phyloP scores from a whole-genome alignment of 1,140 invertebrate species.

The Leptinotarsa undecemlineata region DNA sequence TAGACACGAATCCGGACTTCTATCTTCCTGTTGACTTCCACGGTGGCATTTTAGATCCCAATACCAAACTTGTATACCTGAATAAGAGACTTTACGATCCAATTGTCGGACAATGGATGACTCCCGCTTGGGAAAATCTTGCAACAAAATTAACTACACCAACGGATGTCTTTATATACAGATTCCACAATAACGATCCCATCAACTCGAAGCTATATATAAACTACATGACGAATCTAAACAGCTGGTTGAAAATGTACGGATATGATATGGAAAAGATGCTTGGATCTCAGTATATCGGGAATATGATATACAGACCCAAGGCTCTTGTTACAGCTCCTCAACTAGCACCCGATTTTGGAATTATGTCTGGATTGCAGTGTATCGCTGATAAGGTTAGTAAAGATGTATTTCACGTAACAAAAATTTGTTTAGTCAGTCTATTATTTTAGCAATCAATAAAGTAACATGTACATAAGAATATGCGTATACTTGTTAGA shows the following conservation, averaged over 20 bases:
- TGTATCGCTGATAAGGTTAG: conserved; percentile 81
- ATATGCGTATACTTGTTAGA: too few species aligned
- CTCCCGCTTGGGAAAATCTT: conserved; percentile 86
- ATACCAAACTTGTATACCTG: conserved; percentile 83
- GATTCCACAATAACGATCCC: conserved; percentile 90
- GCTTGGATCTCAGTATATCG: conserved; percentile 79
- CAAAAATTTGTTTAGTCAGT: too few species aligned
- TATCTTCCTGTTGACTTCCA: conserved; percentile 92
- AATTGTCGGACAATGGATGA: conserved; percentile 91
- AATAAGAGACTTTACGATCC: conserved; percentile 89
- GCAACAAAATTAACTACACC: conserved; percentile 79
- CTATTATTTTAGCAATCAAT: too few species aligned
- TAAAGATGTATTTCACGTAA: not conserved
- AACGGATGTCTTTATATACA: conserved; percentile 87
- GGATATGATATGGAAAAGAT: conserved; percentile 86
- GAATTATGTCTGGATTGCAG: conserved; percentile 84
- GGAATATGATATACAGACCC: conserved; percentile 75
- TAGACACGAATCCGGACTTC: conserved; percentile 89
- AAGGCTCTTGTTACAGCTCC: conserved; percentile 76
- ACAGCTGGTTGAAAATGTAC: conserved; percentile 84
- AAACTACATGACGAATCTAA: conserved; percentile 81
- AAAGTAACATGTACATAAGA: too few species aligned
- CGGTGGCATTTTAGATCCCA: conserved; percentile 81
- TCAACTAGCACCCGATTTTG: conserved; percentile 79
- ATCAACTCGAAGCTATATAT: conserved; percentile 78